Evolutionary conservation across 1,140 invertebrate genomes (phyloP).

Genomic region (Cotesia typhae): DNA sequence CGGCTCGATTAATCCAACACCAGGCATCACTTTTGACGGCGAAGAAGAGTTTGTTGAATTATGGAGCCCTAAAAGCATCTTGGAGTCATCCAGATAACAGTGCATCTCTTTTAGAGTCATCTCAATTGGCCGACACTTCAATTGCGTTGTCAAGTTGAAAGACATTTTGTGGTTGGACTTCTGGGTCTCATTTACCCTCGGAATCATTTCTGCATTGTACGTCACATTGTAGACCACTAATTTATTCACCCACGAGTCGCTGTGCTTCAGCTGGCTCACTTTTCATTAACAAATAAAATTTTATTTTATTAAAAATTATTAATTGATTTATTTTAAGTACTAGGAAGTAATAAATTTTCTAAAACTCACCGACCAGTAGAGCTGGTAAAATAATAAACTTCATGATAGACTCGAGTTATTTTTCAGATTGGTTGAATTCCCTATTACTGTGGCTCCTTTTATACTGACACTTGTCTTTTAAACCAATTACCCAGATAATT

Average conservation of each 20-base stretch:
- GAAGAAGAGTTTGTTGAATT: neutral
- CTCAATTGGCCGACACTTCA: slow-evolving; percentile 22
- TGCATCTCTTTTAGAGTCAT: slow-evolving; percentile 7
- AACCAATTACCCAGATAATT: slow-evolving; percentile 24
- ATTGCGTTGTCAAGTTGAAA: neutral
- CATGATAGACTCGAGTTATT: slow-evolving; percentile 23
- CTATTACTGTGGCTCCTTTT: slow-evolving; percentile 14
- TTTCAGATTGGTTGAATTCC: neutral
- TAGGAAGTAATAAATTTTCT: slow-evolving; percentile 5
- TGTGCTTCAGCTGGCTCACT: neutral
- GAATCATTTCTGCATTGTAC: slow-evolving; percentile 18
- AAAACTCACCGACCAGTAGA: slow-evolving; percentile 28
- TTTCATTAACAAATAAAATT: too few species aligned
- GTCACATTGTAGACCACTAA: slow-evolving; percentile 27
- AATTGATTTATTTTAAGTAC: neutral
- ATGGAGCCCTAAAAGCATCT: neutral
- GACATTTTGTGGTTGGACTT: neutral
- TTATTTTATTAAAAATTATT: too few species aligned
- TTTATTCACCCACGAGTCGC: slow-evolving; percentile 5
- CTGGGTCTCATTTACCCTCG: neutral
- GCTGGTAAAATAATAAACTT: slow-evolving; percentile 31
- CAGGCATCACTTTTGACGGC: neutral
- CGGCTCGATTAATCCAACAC: neutral
- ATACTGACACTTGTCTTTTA: slow-evolving; percentile 18
- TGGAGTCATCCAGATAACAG: slow-evolving; percentile 11